Conservation (phyloP, 2,113 vertebrate genomes). For the Blennius ocellaris region DNA sequence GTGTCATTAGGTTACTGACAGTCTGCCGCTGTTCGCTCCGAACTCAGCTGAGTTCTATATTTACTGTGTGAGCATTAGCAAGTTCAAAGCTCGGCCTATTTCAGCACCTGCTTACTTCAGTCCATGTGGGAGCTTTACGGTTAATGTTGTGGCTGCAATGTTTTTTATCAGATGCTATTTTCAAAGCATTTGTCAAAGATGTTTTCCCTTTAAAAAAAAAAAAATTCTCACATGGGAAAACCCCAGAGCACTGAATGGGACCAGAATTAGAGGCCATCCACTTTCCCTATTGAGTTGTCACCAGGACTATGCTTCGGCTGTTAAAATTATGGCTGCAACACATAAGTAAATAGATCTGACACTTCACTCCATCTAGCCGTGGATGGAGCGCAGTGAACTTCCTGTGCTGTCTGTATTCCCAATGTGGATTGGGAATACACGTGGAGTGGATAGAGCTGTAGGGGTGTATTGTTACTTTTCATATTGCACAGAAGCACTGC, state of each 20-base stretch:
- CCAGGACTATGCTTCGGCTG: slow-evolving; percentile 1
- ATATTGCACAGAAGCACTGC: no score
- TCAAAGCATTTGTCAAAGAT: background rate
- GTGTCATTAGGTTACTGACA: slow-evolving; percentile 46
- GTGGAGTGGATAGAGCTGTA: no score
- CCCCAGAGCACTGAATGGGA: no score
- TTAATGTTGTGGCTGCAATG: background rate
- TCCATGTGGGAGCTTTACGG: slow-evolving; percentile 39
- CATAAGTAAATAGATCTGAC: background rate
- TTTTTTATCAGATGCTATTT: slow-evolving; percentile 2
- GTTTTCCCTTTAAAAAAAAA: no score
- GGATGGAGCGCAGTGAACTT: background rate
- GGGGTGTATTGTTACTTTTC: no score
- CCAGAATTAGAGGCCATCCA: no score
- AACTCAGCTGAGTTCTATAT: slow-evolving; percentile 75
- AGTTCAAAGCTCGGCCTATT: slow-evolving; percentile 59
- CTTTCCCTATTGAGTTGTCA: background rate
- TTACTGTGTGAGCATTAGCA: slow-evolving; percentile 79
- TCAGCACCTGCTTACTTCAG: slow-evolving; percentile 79
- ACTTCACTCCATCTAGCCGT: background rate
- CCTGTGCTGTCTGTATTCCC: background rate
- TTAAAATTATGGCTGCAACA: background rate
- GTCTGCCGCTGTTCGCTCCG: slow-evolving; percentile 45
- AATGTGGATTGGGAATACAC: no score
- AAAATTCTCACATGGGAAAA: no score